Percentiles rank a stretch among this genome's conserved stretches.
phyloP scores from a whole-genome alignment of 1,140 invertebrate genomes.

The Drosophila ficusphila region DNA sequence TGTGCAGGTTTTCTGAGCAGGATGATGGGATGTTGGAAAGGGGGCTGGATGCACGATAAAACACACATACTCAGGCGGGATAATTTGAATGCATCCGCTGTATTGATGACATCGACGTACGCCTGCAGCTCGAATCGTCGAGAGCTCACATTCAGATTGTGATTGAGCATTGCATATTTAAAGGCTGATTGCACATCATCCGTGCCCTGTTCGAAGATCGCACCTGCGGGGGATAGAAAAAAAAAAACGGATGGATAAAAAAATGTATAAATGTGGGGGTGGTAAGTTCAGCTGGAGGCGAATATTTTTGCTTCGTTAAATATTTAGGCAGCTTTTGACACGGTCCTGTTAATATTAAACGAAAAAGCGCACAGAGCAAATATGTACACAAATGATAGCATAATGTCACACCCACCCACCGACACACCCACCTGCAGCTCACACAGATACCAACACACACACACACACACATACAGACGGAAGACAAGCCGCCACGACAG shows the following conservation, averaged over 20 bases:
- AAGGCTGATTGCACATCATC: conserved; percentile 95
- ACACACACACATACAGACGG: background rate
- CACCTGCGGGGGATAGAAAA: conserved; percentile 86
- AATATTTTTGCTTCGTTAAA: conserved; percentile 80
- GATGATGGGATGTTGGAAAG: background rate
- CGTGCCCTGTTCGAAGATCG: conserved; percentile 94
- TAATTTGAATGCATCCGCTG: conserved; percentile 95
- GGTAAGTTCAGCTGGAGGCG: background rate
- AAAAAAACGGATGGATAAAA: background rate
- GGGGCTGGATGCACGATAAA: background rate
- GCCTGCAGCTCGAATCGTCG: conserved; percentile 92
- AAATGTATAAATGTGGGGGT: conserved; percentile 1
- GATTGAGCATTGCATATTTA: conserved; percentile 92
- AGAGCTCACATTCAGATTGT: conserved; percentile 90
- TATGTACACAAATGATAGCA: conserved; percentile 81
- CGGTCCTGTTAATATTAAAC: conserved; percentile 78
- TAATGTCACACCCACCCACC: conserved; percentile 43
- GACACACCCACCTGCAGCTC: conserved; percentile 7
- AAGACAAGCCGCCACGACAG: conserved; percentile 23
- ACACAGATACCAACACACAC: conserved; percentile 11
- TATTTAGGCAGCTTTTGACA: conserved; percentile 81
- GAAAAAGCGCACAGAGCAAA: conserved; percentile 72
- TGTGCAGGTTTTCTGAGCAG: background rate
- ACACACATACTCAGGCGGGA: conserved; percentile 93
- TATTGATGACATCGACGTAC: conserved; percentile 96